These are phyloP conservation scores for Meteorus colon DNA, from an alignment of 2,888 invertebrate genomes.

Conservation along the genomic window DNA sequence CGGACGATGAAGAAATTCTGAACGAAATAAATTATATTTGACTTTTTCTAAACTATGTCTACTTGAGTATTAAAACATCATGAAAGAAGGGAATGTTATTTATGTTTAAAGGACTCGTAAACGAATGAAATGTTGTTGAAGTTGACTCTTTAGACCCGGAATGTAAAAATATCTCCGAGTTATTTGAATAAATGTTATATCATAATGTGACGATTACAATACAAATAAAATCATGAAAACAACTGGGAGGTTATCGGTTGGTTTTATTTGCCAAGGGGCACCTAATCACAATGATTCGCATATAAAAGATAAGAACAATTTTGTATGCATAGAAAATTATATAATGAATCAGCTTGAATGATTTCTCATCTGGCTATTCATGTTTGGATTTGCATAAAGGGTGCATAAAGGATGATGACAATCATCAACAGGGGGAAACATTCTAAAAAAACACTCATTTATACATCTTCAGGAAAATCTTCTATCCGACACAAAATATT, in stretches of 20 bases:
- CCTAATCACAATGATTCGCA: neutral
- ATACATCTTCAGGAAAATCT: too few relatives aligned
- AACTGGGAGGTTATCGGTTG: neutral
- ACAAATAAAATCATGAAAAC: neutral
- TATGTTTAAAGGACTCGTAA: too few relatives aligned
- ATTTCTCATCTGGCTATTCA: neutral
- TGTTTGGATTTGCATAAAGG: too few relatives aligned
- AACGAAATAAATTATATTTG: too few relatives aligned
- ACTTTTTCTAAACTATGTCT: too few relatives aligned
- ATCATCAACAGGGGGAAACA: too few relatives aligned
- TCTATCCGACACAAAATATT: too few relatives aligned
- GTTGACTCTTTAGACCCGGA: neutral
- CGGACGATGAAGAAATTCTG: too few relatives aligned
- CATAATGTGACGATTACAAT: neutral
- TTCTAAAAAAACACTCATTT: too few relatives aligned
- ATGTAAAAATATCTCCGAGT: neutral
- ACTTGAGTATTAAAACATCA: too few relatives aligned
- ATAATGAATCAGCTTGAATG: neutral
- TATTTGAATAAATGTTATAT: neutral
- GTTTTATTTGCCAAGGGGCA: neutral
- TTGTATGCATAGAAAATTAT: neutral
- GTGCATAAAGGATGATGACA: too few relatives aligned
- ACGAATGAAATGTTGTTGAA: neutral
- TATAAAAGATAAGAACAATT: neutral
- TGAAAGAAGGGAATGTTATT: too few relatives aligned